phyloP scores from a whole-genome alignment of 2,888 invertebrate genomes.

The Galeopsomyia nigrocyanea region DNA sequence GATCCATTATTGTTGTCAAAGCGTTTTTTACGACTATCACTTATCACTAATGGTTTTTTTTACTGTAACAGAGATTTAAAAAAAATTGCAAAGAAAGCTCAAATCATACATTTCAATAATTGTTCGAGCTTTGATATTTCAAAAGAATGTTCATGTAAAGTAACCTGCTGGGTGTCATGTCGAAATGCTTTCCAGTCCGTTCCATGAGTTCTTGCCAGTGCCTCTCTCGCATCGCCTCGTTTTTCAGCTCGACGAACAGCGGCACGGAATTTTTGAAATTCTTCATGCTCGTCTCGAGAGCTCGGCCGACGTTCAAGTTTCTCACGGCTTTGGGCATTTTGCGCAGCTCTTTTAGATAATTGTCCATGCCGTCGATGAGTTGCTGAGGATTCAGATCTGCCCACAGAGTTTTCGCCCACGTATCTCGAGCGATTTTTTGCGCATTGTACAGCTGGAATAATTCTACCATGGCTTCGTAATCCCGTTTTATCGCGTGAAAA shows the following conservation, averaged over 20 bases:
- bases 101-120: too few species aligned
- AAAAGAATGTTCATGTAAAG: too few species aligned
- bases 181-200: constrained; percentile 85
- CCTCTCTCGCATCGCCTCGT: constrained; percentile 89
- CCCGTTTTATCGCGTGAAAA: constrained; percentile 75
- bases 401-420: constrained; percentile 92
- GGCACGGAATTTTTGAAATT: constrained; percentile 90
- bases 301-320: constrained; percentile 73
- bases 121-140: too few species aligned
- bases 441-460: constrained; percentile 84
- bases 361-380: constrained; percentile 88
- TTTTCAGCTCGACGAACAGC: constrained; percentile 90
- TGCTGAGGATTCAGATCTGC: constrained; percentile 87
- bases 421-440: constrained; percentile 82
- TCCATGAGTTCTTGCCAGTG: constrained; percentile 93
- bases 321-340: constrained; percentile 79
- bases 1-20: too few species aligned
- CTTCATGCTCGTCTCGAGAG: constrained; percentile 86
- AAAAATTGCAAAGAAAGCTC: too few species aligned
- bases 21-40: too few species aligned
- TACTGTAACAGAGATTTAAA: too few species aligned
- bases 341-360: constrained; percentile 83
- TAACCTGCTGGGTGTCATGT: constrained; percentile 85
- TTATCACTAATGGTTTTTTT: too few species aligned
- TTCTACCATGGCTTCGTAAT: constrained; percentile 78